A percentile compares a stretch with the other conserved stretches of the same genome.
These are phyloP conservation scores for Protobothrops mucrosquamatus DNA, from an alignment of 2,113 vertebrate species.

Conservation along the genomic window DNA sequence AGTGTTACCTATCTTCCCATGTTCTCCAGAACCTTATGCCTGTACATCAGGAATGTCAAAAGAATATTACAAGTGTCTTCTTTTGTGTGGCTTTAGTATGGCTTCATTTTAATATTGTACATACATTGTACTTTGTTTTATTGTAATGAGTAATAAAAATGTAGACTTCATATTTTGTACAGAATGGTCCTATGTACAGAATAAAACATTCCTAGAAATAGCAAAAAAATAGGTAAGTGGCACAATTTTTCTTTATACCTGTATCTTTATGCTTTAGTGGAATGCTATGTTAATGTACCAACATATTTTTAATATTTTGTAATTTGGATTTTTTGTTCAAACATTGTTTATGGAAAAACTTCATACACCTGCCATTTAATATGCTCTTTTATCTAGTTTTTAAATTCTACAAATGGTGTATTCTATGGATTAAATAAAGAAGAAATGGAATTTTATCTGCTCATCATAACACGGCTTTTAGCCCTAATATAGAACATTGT, in stretches of 20 bases:
- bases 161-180: constrained; percentile 99
- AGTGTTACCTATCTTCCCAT: constrained; percentile 74
- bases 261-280: constrained; percentile 72
- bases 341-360: constrained; percentile 75
- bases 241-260: constrained; percentile 77
- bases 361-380: constrained; percentile 77
- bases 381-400: constrained; percentile 77
- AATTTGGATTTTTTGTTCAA: constrained; percentile 72
- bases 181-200: constrained; percentile 94
- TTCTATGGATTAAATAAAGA: constrained; percentile 80
- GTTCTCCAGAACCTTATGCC: constrained; percentile 68
- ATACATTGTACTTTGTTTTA: constrained; percentile 98
- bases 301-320: constrained; percentile 81
- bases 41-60: constrained; percentile 75
- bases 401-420: constrained; percentile 69
- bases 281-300: constrained; percentile 73
- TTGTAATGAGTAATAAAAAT: constrained; percentile 94
- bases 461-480: constrained; percentile 66
- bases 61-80: constrained; percentile 87
- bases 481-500: constrained; percentile 15
- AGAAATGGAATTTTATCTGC: constrained; percentile 71
- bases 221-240: constrained; percentile 74
- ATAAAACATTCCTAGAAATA: constrained; percentile 79
- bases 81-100: constrained; percentile 87
- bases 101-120: constrained; percentile 95